Conservation (phyloP, 2,797 vertebrate genomes). For the Zenarchopterus dispar region DNA sequence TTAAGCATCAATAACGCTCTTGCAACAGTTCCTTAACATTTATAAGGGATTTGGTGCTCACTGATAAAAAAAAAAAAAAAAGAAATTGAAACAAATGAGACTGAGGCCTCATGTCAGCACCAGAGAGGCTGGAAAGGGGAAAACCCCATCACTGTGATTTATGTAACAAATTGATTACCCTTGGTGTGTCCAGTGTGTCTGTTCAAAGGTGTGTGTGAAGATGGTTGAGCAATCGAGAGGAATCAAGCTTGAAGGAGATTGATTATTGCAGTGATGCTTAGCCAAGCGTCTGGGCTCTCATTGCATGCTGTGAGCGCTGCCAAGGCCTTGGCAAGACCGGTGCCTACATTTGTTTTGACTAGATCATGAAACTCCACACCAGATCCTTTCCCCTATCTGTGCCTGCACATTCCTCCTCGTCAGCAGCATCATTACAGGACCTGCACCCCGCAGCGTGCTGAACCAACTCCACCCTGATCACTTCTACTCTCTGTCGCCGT, state of each 20-base stretch:
- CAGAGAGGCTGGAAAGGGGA: conserved; percentile 25
- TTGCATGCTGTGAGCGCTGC: conserved; percentile 39
- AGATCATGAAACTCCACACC: conserved; percentile 61
- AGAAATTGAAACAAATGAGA: conserved; percentile 32
- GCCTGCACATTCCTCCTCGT: conserved; percentile 51
- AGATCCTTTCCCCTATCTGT: conserved; percentile 42
- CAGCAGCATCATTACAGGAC: conserved; percentile 52
- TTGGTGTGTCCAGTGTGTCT: conserved; percentile 46
- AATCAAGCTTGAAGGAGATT: conserved; percentile 48
- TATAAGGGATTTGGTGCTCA: conserved; percentile 13
- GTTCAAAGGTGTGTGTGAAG: conserved; percentile 43
- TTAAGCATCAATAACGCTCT: conserved; percentile 6
- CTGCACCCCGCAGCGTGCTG: conserved; percentile 47
- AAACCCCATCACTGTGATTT: conserved; percentile 48
- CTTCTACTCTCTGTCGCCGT: not conserved
- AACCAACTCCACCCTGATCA: conserved; percentile 14
- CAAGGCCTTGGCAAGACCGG: conserved; percentile 54
- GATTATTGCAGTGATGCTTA: conserved; percentile 54
- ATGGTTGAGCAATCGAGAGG: conserved; percentile 53
- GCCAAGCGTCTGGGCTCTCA: conserved; percentile 59
- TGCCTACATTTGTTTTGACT: conserved; percentile 73
- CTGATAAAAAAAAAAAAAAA: conserved; percentile 34
- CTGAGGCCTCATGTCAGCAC: conserved; percentile 26
- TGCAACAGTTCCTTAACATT: conserved; percentile 16
- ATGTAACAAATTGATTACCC: conserved; percentile 51